Evolutionary conservation across 1,140 invertebrate genomes (phyloP), one percentile per base, ranked within the genome.

Genomic region (Danaus melanippus): DNA sequence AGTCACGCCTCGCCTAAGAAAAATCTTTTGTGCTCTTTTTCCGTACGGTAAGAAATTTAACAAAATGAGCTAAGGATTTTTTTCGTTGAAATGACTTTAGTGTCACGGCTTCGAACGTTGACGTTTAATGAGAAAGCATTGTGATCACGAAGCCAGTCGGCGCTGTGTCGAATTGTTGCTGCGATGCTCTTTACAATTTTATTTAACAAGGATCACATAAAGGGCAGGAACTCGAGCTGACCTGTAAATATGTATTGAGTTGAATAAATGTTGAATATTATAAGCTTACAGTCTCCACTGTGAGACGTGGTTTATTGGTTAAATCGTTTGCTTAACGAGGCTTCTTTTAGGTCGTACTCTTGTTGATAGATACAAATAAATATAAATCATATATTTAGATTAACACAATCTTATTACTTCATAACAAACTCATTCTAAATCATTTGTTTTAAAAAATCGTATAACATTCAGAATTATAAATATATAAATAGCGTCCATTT

Each of bases 61-160:
- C 78, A 76, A 80, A 84, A 85, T 71, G 69, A 72, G 73, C 74
- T 68, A 70, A 65, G 64, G 60, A 62, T 69, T 76, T 85, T 84
- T 82, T 81, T 80, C 59, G 57, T 71, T 64, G 71, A 79, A 83
- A 83, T 82, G 77, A 85, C 68, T 83, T 82, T 76, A 77, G 79
- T 84, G 82, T 83, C 82, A 84, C 76, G 78, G 75, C 67, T 76
- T 62, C 62, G 71, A 67, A 65, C 74, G 71, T 74, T 76, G 82
- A 81, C 78, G 76, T 79, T 79, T 82, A 82, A 85, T 85, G 79
- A 80, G 82, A 85, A 82, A 76, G 77, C 79, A 77, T 85, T 85
- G 82, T 85, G 77, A 73, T 67, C 71, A 69, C 66, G 64, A 75
- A 71, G 60, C 62, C 73, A 73, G 67, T 69, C 78, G 73, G 66